Percentiles rank a stretch among this genome's conserved stretches.
These are phyloP conservation scores for Antechinus flavipes DNA, from an alignment of 2,113 vertebrate genomes.

Conservation along the genomic window DNA sequence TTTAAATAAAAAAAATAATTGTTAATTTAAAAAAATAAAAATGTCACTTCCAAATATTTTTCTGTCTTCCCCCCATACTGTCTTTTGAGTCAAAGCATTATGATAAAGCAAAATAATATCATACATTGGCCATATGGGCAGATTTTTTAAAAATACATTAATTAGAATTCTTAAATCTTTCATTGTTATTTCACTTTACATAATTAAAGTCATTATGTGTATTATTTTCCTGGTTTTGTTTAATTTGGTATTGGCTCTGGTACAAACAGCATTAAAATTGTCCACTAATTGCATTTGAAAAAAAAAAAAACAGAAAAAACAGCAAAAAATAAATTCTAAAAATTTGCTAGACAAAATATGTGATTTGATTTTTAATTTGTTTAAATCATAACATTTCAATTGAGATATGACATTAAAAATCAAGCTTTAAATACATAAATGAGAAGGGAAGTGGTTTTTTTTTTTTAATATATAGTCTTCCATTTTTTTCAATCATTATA, in stretches of 20 bases:
- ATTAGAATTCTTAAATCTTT: background rate
- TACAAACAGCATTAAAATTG: background rate
- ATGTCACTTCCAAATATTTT: background rate
- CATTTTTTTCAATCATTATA: background rate
- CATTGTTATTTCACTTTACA: background rate
- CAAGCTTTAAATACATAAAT: background rate
- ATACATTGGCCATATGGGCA: background rate
- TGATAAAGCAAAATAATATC: background rate
- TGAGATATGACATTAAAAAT: background rate
- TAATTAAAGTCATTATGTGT: background rate
- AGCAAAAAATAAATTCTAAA: background rate
- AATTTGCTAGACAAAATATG: background rate
- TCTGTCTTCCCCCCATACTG: background rate
- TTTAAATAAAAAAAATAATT: background rate
- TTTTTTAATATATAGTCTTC: background rate
- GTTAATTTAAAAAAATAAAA: background rate
- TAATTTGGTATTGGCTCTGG: background rate
- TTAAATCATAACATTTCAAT: background rate
- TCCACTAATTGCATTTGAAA: background rate
- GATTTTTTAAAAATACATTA: background rate
- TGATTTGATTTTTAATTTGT: background rate
- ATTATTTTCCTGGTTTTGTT: background rate
- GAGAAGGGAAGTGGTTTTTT: background rate
- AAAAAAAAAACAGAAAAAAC: background rate
- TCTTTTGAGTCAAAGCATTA: background rate